Base-by-base conservation (phyloP, 2,888 invertebrate genomes). In the Rhagonycha lutea region DNA sequence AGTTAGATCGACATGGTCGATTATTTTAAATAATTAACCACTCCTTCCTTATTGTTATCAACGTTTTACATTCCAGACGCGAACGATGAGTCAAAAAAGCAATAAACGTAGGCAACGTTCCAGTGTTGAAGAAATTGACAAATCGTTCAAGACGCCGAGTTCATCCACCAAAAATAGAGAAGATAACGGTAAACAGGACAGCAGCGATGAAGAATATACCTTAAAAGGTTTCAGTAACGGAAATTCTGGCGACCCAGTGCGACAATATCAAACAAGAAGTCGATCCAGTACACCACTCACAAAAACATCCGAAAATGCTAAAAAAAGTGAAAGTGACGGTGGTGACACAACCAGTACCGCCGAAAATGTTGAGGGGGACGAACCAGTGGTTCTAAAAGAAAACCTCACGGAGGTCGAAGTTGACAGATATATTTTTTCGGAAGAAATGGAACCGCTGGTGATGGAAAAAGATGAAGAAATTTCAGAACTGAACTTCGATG, bases 401-500 rank as follows among this genome's bases (percentile, higher is more conserved):
- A 65, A n/a, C 11, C n/a, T 24, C n/a, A 24, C 63, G 3, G 24
- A 65, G n/a, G 24, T 24, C 9, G 63, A 65, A 24, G n/a, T n/a
- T n/a, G 26, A 23, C 9, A 26, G 63, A 65, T 47, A 2, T 2
- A 47, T 47, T n/a, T 47, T n/a, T 47, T 23, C 26, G n/a, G 63
- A 65, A 24, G 63, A 65, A 26, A 65, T 65, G 63, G 63, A 26
- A 2, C 63, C 63, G 1, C 26, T 65, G 26, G 63, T 65, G 14
- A 61, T 69, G n/a, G 71, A 76, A 32, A 70, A 72, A 60, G 77
- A 78, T 5, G 75, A 75, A n/a, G 86, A 83, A 0, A 84, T 86
- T 75, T 84, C 86, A 0, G 87, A 87, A 80, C 74, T 86, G 24
- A 83, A 84, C 61, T 86, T 86, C 79, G 86, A 86, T 61, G 87